These are phyloP conservation scores for Phalacrocorax aristotelis DNA, from an alignment of 2,113 vertebrate genomes.

Conservation along the genomic window DNA sequence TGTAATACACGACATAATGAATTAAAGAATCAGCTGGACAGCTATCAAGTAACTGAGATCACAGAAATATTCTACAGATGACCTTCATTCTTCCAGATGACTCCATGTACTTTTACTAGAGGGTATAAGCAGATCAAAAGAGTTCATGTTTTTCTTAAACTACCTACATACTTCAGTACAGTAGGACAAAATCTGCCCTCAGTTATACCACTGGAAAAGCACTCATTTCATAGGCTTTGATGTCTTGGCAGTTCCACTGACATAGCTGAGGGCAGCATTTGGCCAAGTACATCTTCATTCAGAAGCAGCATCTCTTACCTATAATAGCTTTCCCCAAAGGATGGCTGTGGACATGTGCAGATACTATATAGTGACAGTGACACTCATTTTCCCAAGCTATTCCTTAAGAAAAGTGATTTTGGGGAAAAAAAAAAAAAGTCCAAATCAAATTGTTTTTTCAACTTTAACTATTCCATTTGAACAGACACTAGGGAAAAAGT, in stretches of 20 bases:
- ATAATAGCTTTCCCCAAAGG: neutral
- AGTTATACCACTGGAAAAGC: neutral
- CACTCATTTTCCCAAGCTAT: neutral
- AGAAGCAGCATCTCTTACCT: neutral
- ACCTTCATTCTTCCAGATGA: neutral
- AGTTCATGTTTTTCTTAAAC: neutral
- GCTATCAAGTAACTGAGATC: neutral
- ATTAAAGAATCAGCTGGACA: neutral
- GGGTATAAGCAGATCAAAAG: neutral
- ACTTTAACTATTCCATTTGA: neutral
- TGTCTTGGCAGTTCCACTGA: neutral
- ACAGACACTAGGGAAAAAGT: neutral
- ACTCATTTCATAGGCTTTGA: neutral
- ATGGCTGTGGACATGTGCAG: neutral
- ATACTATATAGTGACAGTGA: neutral
- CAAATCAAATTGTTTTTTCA: neutral
- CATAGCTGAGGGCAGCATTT: neutral
- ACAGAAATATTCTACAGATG: neutral
- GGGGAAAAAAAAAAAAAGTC: too few relatives aligned
- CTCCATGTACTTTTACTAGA: neutral
- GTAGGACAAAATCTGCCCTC: neutral
- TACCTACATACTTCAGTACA: neutral
- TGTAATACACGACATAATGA: neutral
- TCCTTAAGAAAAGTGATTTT: neutral
- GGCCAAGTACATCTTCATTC: neutral